Base-by-base conservation (phyloP, 2,797 vertebrate genomes). In the Microchirus variegatus region DNA sequence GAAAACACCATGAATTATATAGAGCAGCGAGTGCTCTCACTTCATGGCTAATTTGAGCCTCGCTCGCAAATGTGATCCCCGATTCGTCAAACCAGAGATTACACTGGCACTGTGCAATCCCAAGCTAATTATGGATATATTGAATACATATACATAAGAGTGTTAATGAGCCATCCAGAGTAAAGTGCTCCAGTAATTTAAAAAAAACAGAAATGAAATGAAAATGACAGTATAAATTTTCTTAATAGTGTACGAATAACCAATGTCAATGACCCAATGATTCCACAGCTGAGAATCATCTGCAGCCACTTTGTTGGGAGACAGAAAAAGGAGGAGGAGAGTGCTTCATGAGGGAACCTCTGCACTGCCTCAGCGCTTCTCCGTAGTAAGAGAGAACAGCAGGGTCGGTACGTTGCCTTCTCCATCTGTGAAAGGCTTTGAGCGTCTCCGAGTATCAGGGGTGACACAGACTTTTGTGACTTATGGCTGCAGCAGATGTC, bases 401-500 rank as follows among this genome's bases (percentile, higher is more conserved):
- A 61, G 71, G 52, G 51, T 31, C 57, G 41, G 38, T 45, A 11
- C 1, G 2, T 59, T 49, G 31, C 31, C 6, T 31, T 31, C 31
- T 37, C 68, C n/a, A 15, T 38, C 61, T 45, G 49, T 49, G 67
- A 38, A 60, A 59, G 55, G 53, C 55, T 64, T 47, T 67, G 58
- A 68, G 51, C 49, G 37, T 46, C 58, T 83, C 67, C 75, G 56
- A 64, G 60, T 62, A 83, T 81, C 46, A 77, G 51, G 38, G 55
- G 53, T 69, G 75, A 65, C 82, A 46, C 47, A 81, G 73, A 72
- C 58, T 50, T 67, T 46, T n/a, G 41, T 47, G 63, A 80, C 76
- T 63, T 79, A 82, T 83, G 80, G 70, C 68, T 44, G 58, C 60
- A 78, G 68, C 81, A 86, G 79, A 89, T 86, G 83, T 78, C 78